Conservation (phyloP, 2,113 vertebrate species). For the Melanerpes formicivorus region DNA sequence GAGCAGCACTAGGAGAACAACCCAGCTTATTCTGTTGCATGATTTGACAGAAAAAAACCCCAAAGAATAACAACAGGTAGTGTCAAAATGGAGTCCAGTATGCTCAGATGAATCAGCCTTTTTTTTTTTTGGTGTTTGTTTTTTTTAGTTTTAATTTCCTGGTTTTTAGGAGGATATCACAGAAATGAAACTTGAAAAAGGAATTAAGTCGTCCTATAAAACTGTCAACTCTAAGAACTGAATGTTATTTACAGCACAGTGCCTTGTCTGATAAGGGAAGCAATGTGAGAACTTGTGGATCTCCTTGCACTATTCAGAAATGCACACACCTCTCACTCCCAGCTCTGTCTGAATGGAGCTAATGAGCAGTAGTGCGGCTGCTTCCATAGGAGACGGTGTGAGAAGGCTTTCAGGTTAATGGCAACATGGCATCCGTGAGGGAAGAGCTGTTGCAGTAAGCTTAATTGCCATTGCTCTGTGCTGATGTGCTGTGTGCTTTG, state of each 20-base stretch:
- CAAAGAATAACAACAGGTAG: background rate
- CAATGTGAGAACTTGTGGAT: background rate
- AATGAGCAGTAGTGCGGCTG: constrained; percentile 19
- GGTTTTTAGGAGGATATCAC: background rate
- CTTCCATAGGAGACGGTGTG: background rate
- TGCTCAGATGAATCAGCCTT: background rate
- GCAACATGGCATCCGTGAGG: background rate
- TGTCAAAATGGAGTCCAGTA: background rate
- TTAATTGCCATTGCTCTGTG: constrained; percentile 18
- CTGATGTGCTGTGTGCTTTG: constrained; percentile 30
- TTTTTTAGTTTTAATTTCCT: background rate
- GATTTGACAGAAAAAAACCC: background rate
- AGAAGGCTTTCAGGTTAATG: background rate
- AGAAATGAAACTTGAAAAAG: background rate
- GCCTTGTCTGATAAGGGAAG: background rate
- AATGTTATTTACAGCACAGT: background rate
- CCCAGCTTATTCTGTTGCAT: background rate
- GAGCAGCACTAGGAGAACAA: background rate
- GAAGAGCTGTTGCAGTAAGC: background rate
- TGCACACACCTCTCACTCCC: background rate
- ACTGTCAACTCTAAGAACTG: background rate
- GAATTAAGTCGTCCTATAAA: background rate
- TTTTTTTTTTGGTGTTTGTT: no score
- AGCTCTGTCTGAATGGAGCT: background rate
- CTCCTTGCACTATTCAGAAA: constrained; percentile 47